Evolutionary conservation across 2,797 vertebrate species (phyloP), one percentile per base, ranked within the genome.

Genomic region (Tarsius wallacei): DNA sequence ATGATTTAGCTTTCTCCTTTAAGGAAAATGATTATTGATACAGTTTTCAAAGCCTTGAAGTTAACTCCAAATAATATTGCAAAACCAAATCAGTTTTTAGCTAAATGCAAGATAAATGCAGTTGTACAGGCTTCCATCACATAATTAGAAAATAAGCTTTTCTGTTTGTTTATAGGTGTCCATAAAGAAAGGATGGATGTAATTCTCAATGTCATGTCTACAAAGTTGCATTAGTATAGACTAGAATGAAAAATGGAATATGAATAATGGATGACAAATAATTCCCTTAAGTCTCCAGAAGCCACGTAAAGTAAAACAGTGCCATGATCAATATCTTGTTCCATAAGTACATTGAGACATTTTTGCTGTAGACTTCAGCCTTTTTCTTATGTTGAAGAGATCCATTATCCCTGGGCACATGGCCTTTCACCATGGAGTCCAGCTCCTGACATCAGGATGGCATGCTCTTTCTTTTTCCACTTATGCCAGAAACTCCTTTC

Each of bases 1-100:
- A 53, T 28, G n/a, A 86, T 93, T 96, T 77, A 31, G 96, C 83
- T 95, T 94, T 91, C 87, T 94, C 57, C 95, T 90, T 95, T 97
- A 96, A 89, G n/a, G 49, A 93, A 63, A 96, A 42, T 15, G 89
- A 5, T 97, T 57, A 94, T 94, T 96, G 49, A 86, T 94, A 94
- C 5, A 94, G 55, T 4, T 77, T 17, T 49, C 16, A 92, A 84
- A 97, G 36, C 66, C 64, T 87, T 87, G 31, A 95, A 85, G 71
- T 86, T 88, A 86, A 96, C 15, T 49, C 73, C 82, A 97, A 91
- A 90, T 84, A 49, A 61, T 28, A 91, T 24, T 63, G 21, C 42
- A 80, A 91, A 49, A 64, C 57, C 83, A 84, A 90, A 36, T 96
- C 85, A 57, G 47, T 9, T 91, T 80, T 89, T 93, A 93, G 85